Conservation (phyloP, 2,113 vertebrate genomes). For the Pygoscelis antarcticus region DNA sequence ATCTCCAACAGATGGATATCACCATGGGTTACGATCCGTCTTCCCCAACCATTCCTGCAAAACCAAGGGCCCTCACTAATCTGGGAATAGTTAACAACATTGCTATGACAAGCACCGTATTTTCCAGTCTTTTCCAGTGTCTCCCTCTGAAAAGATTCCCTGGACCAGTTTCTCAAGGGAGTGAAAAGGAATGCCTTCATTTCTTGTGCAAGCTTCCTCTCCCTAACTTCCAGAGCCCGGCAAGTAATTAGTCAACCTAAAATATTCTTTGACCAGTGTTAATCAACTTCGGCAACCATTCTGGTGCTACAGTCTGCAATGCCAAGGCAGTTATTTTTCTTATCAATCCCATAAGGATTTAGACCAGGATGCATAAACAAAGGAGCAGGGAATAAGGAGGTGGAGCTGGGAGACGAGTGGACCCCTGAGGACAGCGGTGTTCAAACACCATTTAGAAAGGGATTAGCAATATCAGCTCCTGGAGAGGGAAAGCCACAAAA, state of each 20-base stretch:
- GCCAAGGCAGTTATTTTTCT: constrained; percentile 21
- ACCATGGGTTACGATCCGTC: neutral
- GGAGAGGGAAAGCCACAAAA: constrained; percentile 28
- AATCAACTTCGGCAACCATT: neutral
- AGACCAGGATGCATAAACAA: constrained; percentile 40
- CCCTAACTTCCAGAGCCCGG: neutral
- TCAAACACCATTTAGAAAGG: constrained; percentile 46
- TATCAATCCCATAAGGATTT: constrained; percentile 44
- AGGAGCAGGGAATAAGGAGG: constrained; percentile 30
- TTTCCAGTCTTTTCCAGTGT: neutral
- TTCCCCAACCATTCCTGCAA: neutral
- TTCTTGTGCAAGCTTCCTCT: neutral
- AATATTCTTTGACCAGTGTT: neutral
- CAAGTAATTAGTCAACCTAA: neutral
- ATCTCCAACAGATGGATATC: neutral
- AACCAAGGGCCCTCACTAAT: neutral
- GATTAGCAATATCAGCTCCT: constrained; percentile 43
- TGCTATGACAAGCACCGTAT: neutral
- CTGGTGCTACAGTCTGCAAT: neutral
- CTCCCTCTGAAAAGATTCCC: neutral
- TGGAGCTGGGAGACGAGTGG: neutral
- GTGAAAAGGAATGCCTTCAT: neutral
- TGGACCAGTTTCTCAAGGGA: neutral
- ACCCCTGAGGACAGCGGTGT: constrained; percentile 2
- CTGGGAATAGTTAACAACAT: neutral